Conservation (phyloP, 2,797 vertebrate species). For the Lepilemur ruficaudatus region DNA sequence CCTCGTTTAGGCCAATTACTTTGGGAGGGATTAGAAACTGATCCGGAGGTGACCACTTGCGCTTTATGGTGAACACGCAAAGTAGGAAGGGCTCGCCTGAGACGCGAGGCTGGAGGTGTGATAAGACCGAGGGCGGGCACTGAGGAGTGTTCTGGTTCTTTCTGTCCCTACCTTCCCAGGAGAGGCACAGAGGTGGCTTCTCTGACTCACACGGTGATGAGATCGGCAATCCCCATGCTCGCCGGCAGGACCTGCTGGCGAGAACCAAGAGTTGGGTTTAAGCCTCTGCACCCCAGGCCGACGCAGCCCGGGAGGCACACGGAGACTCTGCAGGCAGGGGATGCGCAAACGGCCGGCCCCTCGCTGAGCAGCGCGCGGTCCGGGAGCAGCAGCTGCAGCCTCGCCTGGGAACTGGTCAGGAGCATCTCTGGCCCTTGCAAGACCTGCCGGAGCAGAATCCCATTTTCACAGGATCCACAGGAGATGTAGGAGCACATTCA, state of each 20-base stretch:
- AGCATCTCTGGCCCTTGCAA: rapidly evolving
- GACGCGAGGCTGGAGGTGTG: background rate
- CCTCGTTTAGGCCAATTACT: slow-evolving; percentile 63
- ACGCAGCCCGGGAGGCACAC: too few relatives aligned
- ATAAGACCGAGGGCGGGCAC: background rate
- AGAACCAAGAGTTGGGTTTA: background rate
- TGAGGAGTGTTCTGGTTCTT: rapidly evolving
- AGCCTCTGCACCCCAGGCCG: background rate
- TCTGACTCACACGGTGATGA: background rate
- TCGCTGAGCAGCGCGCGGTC: rapidly evolving
- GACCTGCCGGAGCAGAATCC: background rate
- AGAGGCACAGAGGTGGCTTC: background rate
- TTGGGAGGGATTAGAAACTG: slow-evolving; percentile 40
- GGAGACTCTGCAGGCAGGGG: rapidly evolving
- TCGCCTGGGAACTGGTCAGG: background rate
- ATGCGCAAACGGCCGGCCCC: rapidly evolving
- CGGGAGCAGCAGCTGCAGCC: rapidly evolving
- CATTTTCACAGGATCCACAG: background rate
- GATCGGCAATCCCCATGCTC: background rate
- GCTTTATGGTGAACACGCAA: background rate
- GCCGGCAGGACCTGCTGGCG: background rate
- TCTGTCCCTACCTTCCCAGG: background rate
- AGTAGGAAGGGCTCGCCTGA: background rate
- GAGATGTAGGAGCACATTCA: background rate
- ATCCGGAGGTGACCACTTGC: slow-evolving; percentile 42